phyloP scores from a whole-genome alignment of 2,113 vertebrate genomes.

The Syngnathus scovelli region DNA sequence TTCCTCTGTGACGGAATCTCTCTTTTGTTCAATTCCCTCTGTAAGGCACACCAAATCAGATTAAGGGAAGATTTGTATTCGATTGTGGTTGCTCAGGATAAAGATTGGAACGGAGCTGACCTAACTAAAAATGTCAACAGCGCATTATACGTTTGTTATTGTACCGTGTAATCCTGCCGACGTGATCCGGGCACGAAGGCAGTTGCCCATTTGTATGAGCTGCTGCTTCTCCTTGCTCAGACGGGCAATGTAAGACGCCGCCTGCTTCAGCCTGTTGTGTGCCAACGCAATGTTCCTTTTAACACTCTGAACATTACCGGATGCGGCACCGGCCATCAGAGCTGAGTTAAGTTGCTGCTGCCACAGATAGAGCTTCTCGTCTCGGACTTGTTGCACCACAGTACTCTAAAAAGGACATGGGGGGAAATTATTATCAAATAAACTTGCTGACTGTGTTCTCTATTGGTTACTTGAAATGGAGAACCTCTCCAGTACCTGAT shows the following conservation, averaged over 20 bases:
- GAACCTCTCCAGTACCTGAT: slow-evolving; percentile 67
- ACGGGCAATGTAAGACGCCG: slow-evolving; percentile 65
- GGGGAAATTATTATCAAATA: too few species aligned
- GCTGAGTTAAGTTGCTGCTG: slow-evolving; percentile 37
- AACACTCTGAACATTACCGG: neutral
- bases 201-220: slow-evolving; percentile 82
- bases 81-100: neutral
- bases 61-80: neutral
- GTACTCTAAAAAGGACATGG: slow-evolving; percentile 45
- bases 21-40: slow-evolving; percentile 21
- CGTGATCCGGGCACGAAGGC: slow-evolving; percentile 71
- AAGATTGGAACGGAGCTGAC: neutral
- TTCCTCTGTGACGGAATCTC: slow-evolving; percentile 24
- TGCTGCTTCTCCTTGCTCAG: slow-evolving; percentile 79
- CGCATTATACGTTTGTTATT: neutral
- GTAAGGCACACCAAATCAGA: slow-evolving; percentile 1
- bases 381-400: slow-evolving; percentile 29
- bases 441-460: too few species aligned
- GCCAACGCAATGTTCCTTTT: slow-evolving; percentile 29
- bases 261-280: slow-evolving; percentile 72
- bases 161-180: slow-evolving; percentile 60
- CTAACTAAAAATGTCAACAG: neutral
- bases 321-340: slow-evolving; percentile 3
- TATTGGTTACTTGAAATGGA: neutral
- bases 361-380: slow-evolving; percentile 41